Conservation (phyloP, 2,113 vertebrate species). For the Thamnophis sirtalis region DNA sequence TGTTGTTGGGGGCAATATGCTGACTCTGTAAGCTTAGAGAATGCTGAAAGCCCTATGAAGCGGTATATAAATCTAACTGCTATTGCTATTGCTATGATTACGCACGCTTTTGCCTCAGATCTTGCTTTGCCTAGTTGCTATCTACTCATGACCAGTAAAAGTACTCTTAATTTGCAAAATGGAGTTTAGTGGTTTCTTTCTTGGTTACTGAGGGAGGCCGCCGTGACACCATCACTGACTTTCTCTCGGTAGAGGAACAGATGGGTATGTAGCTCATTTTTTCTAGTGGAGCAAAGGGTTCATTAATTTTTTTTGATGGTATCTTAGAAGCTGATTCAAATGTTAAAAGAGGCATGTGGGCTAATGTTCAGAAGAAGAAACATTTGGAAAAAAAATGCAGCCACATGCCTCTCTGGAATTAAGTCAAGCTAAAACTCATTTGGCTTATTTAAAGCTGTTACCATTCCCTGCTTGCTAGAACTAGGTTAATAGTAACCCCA, state of each 20-base stretch:
- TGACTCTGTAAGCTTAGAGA: too few relatives aligned
- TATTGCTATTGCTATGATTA: too few relatives aligned
- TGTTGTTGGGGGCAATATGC: too few relatives aligned
- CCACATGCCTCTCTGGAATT: not conserved
- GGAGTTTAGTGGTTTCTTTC: too few relatives aligned
- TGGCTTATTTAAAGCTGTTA: not conserved
- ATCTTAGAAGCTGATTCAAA: not conserved
- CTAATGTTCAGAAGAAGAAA: not conserved
- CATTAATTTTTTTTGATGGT: not conserved
- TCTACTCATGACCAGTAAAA: too few relatives aligned
- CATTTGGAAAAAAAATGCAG: not conserved
- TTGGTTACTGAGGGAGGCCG: too few relatives aligned
- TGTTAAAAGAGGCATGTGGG: not conserved
- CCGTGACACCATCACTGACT: not conserved
- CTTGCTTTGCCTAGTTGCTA: too few relatives aligned
- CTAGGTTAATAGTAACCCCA: not conserved
- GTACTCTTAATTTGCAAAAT: too few relatives aligned
- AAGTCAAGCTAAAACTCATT: not conserved
- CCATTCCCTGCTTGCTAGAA: not conserved
- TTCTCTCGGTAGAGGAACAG: not conserved
- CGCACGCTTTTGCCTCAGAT: too few relatives aligned
- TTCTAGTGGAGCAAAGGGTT: not conserved
- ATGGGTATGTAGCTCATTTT: not conserved
- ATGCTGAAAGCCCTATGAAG: too few relatives aligned
- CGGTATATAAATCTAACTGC: too few relatives aligned